Conservation (phyloP, 1,140 invertebrate species). For the Solenopsis fugax region DNA sequence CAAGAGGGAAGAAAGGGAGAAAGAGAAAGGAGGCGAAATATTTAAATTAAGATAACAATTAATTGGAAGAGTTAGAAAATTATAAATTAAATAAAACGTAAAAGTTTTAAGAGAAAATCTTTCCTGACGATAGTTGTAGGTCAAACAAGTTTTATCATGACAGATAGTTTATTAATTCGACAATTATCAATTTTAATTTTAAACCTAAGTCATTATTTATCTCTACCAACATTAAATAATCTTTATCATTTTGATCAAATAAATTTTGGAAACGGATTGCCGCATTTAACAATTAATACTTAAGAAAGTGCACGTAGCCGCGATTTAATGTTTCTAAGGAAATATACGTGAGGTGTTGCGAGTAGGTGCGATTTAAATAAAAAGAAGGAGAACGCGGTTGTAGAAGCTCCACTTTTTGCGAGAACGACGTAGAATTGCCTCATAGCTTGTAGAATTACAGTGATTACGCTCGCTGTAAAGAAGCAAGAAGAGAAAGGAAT, state of each 20-base stretch:
- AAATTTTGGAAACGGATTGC: background rate
- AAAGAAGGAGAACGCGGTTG: background rate
- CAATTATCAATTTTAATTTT: background rate
- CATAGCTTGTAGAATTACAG: conserved; percentile 51
- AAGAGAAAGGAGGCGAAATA: background rate
- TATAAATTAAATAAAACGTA: background rate
- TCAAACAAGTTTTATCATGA: background rate
- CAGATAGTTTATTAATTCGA: background rate
- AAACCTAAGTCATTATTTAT: background rate
- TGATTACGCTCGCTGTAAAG: conserved; percentile 57
- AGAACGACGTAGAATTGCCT: conserved; percentile 20
- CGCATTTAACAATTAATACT: background rate
- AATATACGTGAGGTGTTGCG: background rate
- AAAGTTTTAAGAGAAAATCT: conserved; percentile 5
- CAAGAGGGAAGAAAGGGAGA: background rate
- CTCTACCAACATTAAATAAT: background rate
- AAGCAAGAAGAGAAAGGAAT: conserved; percentile 51
- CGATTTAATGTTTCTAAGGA: conserved; percentile 34
- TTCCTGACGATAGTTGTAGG: background rate
- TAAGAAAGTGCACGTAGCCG: background rate
- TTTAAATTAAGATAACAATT: conserved; percentile 20
- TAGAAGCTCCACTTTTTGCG: conserved; percentile 48
- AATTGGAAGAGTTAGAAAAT: background rate
- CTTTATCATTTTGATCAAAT: background rate
- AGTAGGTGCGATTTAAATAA: conserved; percentile 29